A percentile compares a stretch with the other conserved stretches of the same genome.
Conservation (phyloP, 2,113 vertebrate species). For the Nothocercus nigrocapillus region DNA sequence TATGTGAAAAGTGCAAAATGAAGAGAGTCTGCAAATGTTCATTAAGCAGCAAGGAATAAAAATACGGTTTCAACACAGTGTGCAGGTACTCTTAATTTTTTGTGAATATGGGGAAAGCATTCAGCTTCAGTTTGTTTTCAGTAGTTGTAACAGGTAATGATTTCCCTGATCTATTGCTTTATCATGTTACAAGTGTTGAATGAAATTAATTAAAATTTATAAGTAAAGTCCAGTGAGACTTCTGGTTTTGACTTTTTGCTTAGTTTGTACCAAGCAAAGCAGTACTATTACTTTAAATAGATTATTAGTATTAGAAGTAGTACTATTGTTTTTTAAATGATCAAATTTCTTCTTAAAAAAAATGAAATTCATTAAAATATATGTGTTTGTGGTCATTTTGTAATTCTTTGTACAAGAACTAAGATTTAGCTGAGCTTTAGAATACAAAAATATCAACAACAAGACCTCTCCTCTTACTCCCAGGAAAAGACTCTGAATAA, state of each 20-base stretch:
- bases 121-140: background rate
- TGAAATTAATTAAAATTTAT: background rate
- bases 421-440: background rate
- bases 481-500: background rate
- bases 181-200: background rate
- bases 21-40: background rate
- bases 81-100: background rate
- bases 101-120: background rate
- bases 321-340: background rate
- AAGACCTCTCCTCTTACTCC: background rate
- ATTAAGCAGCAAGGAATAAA: background rate
- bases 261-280: background rate
- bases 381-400: background rate
- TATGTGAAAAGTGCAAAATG: constrained; percentile 14
- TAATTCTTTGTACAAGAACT: background rate
- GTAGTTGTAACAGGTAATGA: background rate
- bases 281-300: background rate
- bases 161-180: background rate
- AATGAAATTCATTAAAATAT: background rate
- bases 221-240: background rate
- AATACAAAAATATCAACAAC: background rate
- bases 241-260: background rate
- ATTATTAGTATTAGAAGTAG: background rate
- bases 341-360: background rate
- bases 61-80: background rate